Base-by-base conservation (phyloP, 2,113 vertebrate genomes). In the Oxyruncus cristatus region DNA sequence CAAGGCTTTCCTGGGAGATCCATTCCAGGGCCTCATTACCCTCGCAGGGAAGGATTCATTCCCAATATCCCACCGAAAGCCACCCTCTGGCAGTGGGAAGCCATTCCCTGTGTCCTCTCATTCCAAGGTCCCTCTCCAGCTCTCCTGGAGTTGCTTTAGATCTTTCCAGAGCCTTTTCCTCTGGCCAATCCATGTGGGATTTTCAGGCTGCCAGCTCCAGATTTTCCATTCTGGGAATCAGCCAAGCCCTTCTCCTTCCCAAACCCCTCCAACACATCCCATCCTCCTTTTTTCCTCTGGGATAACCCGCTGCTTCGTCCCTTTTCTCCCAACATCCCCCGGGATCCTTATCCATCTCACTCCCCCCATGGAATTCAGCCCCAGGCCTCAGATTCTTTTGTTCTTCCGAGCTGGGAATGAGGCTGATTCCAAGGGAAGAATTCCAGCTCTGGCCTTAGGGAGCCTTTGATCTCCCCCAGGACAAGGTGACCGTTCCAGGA, bases 401-500 rank as follows among this genome's bases (percentile, higher is more conserved):
- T 14, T 37, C 8, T 26, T 47, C 24, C 2, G 0, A 47, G 78
- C 70, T 11, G 56, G 56, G 49, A 65, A 84, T n/a, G 72, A 65
- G 49, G 80, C 49, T 37, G 32, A 50, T 84, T 77, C 80, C 88
- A 71, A 63, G 72, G 49, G 30, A 90, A 63, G 63, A 56, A 63
- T 50, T 73, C 72, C 80, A 77, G 63, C 52, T 67, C 46, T 46
- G 35, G 33, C 63, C 47, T 20, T 0, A n/a, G 77, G 70, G 53
- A 89, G 39, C 35, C 78, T 76, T 89, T 83, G 71, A 83, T 68
- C 71, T 71, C 72, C 56, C 71, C 32, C 65, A 77, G 88, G 72
- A 56, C 88, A 90, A 90, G 80, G 88, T 90, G 88, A 90, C 88
- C 56, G 3, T 28, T 56, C 61, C 72, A 20, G 56, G 37, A 70